Evolutionary conservation across 2,113 vertebrate genomes (phyloP), one percentile per base, ranked within the genome.

Genomic region (Cinclus mexicanus): DNA sequence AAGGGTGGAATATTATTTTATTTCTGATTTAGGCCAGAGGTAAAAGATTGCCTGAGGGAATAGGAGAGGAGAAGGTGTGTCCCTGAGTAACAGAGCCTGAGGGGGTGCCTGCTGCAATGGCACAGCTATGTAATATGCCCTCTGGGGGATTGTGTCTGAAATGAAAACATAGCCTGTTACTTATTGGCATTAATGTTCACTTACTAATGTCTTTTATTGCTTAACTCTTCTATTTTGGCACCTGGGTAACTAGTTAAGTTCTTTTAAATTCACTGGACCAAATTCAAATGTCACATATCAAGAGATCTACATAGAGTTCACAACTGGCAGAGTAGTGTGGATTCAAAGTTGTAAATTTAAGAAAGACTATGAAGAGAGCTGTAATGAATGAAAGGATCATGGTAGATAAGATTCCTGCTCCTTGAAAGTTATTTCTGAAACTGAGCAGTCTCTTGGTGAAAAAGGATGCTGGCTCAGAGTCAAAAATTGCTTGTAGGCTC

Each of bases 101-200:
- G 72, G 60, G 92, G 78, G 63, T 68, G 94, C 60, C 85, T 81
- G 72, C 64, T 88, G 85, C 85, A 90, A 83, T 88, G 92, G 87
- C 60, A 80, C 42, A 37, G 56, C 76, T 90, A 78, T 31, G 72
- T 83, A 94, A 91, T 11, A 2, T 70, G 76, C 41, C 90, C 80
- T 39, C 79, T 41, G 65, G 63, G 79, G 76, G 46, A 83, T 1
- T 90, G 82, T 14, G 12, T 90, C 79, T 93, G 85, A 95, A 93
- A 64, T 93, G 86, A 96, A 94, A 91, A 91, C 4, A 26, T 59
- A 93, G 75, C 64, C 55, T 91, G 76, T 94, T 93, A 91, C 91
- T 95, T 95, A 93, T 44, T 88, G 90, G 70, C 88, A 93, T 93
- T 95, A 94, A 88, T 42, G 75, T 93, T 96, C 79, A 60, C 71